Base-by-base conservation (phyloP, 2,888 invertebrate genomes). In the Liopterus haemorrhoidalis region DNA sequence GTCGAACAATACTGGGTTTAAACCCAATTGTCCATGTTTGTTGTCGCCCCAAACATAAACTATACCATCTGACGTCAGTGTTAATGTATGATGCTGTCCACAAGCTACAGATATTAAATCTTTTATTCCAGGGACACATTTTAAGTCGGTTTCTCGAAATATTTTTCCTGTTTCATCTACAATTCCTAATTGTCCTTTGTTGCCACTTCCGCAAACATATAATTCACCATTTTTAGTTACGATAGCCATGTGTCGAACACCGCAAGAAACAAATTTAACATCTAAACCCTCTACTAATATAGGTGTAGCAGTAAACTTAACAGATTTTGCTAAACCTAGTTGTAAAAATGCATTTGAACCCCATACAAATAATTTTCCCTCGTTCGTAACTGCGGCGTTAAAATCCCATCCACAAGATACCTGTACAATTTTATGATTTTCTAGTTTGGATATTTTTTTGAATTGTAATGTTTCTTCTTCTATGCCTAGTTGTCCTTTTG, bases 371-470 rank as follows among this genome's bases (percentile, higher is more conserved):
- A 90, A 65, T 41, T 76, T 73, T 35, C 81, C 77, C 50, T 78
- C 75, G 58, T 76, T 73, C 16, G 84, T 79, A 14, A 88, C 72
- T 28, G 82, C 87, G 54, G 83, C 81, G 43, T 85, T 85, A 52
- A 81, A 81, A 60, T 88, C 85, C 87, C 88, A 88, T n/a, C 88
- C 88, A 55, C 85, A 83, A 22, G 78, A 76, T 46, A 87, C 70
- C 52, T 78, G 75, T 40, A 71, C 71, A 50, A 86, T 75, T 46
- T 61, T 61, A 56, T 72, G 60, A 64, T 70, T 59, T 66, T 74
- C 75, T 42, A 78, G 60, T 38, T 69, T 66, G 69, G 79, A 78
- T 42, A 78, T 75, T 60, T 80, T 75, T 62, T 76, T 69, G 56
- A 82, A 79, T 45, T 63, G 70, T 12, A 69, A 61, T 19, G 65